phyloP scores from a whole-genome alignment of 2,113 vertebrate genomes.

The Heloderma charlesbogerti region DNA sequence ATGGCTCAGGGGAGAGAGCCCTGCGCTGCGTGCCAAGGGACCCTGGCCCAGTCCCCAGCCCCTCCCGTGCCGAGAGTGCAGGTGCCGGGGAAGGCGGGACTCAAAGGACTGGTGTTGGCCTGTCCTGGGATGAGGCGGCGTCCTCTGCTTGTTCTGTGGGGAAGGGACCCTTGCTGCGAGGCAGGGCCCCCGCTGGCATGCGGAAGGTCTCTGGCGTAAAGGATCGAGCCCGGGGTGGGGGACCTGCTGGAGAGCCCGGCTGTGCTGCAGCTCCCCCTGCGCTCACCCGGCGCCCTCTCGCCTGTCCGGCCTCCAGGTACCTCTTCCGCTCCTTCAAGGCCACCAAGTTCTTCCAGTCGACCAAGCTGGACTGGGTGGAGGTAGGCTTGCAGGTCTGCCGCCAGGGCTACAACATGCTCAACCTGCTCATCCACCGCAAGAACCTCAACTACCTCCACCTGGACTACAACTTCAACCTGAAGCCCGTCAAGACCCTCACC shows the following conservation, averaged over 20 bases:
- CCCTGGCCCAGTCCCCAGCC: too few relatives aligned
- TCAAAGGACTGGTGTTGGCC: not conserved
- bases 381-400: slow-evolving; percentile 97
- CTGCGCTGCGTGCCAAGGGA: too few relatives aligned
- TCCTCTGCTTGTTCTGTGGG: too few relatives aligned
- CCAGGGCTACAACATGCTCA: slow-evolving; percentile 99
- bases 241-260: too few relatives aligned
- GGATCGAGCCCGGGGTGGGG: too few relatives aligned
- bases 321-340: slow-evolving; percentile 99
- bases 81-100: not conserved
- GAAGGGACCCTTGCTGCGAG: too few relatives aligned
- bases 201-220: too few relatives aligned
- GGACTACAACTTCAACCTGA: slow-evolving; percentile 99
- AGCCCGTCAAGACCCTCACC: slow-evolving; percentile 98
- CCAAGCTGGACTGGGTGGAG: slow-evolving; percentile 99
- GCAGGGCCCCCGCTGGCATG: too few relatives aligned
- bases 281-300: too few relatives aligned
- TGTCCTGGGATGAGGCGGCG: not conserved
- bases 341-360: slow-evolving; percentile 99
- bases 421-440: slow-evolving; percentile 98
- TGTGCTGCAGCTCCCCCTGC: too few relatives aligned
- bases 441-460: slow-evolving; percentile 98
- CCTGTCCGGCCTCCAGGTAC: slow-evolving; percentile 79
- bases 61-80: not conserved
- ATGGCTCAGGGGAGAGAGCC: not conserved